Evolutionary conservation across 2,113 vertebrate species (phyloP).

Genomic region (Puma concolor): DNA sequence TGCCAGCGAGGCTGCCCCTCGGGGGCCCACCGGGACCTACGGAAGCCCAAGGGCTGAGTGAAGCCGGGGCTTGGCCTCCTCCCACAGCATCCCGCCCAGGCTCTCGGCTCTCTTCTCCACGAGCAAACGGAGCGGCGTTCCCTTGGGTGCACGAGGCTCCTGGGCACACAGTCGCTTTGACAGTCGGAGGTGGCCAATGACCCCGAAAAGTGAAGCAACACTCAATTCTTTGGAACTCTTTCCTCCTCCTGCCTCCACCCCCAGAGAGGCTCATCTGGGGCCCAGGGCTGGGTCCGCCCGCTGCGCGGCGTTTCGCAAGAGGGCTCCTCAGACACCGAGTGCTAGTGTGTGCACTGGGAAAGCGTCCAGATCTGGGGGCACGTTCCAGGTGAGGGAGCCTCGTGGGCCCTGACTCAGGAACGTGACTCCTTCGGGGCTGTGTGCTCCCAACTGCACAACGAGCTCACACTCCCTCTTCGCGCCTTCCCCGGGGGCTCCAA

Average conservation of each 20-base stretch:
- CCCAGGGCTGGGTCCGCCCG: background rate
- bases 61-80: background rate
- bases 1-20: background rate
- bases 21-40: rapidly evolving
- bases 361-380: background rate
- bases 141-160: background rate
- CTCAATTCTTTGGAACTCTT: constrained; percentile 12
- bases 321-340: background rate
- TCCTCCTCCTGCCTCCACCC: background rate
- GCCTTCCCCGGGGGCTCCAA: background rate
- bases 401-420: background rate
- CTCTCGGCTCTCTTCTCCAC: background rate
- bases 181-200: background rate
- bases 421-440: rapidly evolving
- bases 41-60: background rate
- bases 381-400: background rate
- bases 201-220: background rate
- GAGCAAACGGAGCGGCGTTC: too few species aligned
- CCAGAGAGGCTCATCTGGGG: background rate
- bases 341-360: background rate
- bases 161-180: background rate
- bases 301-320: background rate
- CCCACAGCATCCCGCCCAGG: background rate
- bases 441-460: background rate
- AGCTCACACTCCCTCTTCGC: background rate